Evolutionary conservation across 2,113 vertebrate genomes (phyloP), one percentile per base, ranked within the genome.

Genomic region (Platysteira castanea): DNA sequence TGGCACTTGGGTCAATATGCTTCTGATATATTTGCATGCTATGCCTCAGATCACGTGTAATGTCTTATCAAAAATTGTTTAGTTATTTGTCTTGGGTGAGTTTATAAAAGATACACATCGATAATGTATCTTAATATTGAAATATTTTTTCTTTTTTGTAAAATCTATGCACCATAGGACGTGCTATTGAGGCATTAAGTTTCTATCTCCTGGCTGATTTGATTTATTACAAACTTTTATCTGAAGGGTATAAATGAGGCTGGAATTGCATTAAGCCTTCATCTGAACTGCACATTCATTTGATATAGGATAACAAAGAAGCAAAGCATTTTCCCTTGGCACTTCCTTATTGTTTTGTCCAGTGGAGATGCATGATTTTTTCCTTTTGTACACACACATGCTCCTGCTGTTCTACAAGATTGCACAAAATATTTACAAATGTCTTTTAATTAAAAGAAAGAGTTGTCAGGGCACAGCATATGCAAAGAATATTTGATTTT

Each of bases 41-140:
- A 14, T 80, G 37, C 20, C 23, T 93, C 65, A 53, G 50, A 93
- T 81, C 27, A 47, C 41, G 5, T 26, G 13, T 79, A 83, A 70
- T 57, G 20, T 78, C 68, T 90, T 93, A 24, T 44, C 13, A 90
- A 87, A 82, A 50, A 73, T 71, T 65, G 56, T 41, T 71, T 82
- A 69, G 57, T 75, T 89, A 73, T 76, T 97, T 91, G 19, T 95
- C 52, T 83, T 44, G 67, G 74, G 7, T 49, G 35, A 87, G 33
- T 64, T 91, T 90, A 57, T 46, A 76, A 94, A 92, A 90, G 68
- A 84, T 87, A 37, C 33, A 63, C 53, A 78, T 70, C 15, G 23
- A 52, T 80, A 47, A 93, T 84, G 33, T 85, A 53, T 94, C 83
- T 86, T 86, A 81, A 91, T 96, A 60, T 49, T 95, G 57, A 95